Evolutionary conservation across 2,888 invertebrate species (phyloP), one percentile per base, ranked within the genome.

Genomic region (Serripes groenlandicus): DNA sequence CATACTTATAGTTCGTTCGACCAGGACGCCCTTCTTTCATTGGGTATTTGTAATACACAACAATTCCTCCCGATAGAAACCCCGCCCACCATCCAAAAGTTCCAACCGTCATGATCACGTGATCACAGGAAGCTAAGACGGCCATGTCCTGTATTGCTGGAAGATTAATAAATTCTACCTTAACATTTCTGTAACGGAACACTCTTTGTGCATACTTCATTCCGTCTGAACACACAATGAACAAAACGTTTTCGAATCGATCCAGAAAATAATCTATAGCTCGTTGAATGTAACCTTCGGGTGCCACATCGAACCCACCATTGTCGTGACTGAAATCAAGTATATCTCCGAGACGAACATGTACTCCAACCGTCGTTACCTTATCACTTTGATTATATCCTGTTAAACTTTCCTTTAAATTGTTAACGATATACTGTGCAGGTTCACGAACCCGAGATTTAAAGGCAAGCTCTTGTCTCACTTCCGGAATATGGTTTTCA

Each of bases 51-150:
- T 81, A 85, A 34, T 85, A 85, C 5, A 79, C 23, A 0, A 85
- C 85, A 11, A 68, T 71, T 18, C 85, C 85, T 56, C 78, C 58
- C n/a, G 85, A 85, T 30, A 85, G 73, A 81, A 79, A 85, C 21
- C 85, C 85, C 58, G 85, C 81, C 81, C 81, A 85, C 85, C 85
- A 85, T 5, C 85, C 81, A 34, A 71, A 85, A 18, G 85, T 76
- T 15, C 81, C 85, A 74, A 64, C 62, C 4, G 85, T 79, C 54
- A 62, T 85, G 30, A 85, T 37, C 71, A 85, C 81, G 76, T 85
- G 85, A 75, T 85, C 85, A 52, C 85, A 85, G 5, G 62, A 49
- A 1, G 81, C 30, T 28, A 85, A 70, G n/a, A 76, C 60, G 15
- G 85, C 85, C 32, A 85, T 69, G 56, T 85, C 85, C 26, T 81